phyloP scores from a whole-genome alignment of 2,113 vertebrate genomes.

The Dipodomys ordii region DNA sequence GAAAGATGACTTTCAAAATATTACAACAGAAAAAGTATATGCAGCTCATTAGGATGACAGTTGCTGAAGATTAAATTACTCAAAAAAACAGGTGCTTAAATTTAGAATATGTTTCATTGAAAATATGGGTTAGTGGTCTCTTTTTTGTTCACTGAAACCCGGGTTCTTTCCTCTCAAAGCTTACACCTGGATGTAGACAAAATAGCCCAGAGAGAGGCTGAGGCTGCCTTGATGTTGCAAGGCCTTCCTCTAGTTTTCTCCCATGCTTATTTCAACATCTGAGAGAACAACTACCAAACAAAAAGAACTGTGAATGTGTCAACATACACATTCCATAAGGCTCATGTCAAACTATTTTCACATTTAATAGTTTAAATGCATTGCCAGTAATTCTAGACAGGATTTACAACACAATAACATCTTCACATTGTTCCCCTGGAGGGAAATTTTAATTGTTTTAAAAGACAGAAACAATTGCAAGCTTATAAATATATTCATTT shows the following conservation, averaged over 20 bases:
- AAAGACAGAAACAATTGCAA: slow-evolving; percentile 60
- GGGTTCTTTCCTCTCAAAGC: not conserved
- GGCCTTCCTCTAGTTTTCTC: not conserved
- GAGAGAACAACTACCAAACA: not conserved
- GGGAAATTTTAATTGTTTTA: slow-evolving; percentile 59
- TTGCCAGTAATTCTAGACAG: slow-evolving; percentile 52
- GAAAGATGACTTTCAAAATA: not conserved
- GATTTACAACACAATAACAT: slow-evolving; percentile 33
- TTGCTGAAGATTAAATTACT: not conserved
- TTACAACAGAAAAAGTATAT: not conserved
- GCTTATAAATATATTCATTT: slow-evolving; percentile 67
- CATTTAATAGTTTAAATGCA: slow-evolving; percentile 54
- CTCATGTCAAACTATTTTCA: slow-evolving; percentile 24
- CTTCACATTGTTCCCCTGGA: slow-evolving; percentile 18
- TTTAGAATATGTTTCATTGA: not conserved
- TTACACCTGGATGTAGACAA: not conserved
- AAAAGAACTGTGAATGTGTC: not conserved
- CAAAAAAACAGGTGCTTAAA: not conserved
- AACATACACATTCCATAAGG: not conserved
- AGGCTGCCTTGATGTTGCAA: rapidly evolving
- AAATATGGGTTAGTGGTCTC: not conserved
- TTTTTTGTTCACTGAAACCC: not conserved
- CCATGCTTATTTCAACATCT: not conserved
- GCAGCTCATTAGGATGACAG: not conserved
- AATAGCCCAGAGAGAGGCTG: not conserved